Conservation (phyloP, 2,888 invertebrate genomes). For the Tipula confusa region DNA sequence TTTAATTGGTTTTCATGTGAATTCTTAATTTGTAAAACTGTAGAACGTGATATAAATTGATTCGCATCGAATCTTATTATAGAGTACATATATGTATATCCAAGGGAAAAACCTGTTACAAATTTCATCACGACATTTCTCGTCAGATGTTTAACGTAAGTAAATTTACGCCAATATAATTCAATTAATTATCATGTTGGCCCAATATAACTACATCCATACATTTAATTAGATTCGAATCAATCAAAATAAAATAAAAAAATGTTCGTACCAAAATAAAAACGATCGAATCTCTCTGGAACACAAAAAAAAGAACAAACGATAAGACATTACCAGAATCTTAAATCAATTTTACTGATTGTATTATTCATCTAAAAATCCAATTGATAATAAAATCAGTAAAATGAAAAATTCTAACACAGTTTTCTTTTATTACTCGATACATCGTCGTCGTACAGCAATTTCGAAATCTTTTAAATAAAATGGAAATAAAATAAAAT, state of each 20-base stretch:
- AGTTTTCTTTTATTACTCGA: background rate
- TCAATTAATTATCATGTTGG: background rate
- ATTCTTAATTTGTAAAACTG: background rate
- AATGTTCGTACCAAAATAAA: background rate
- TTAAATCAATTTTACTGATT: constrained; percentile 9
- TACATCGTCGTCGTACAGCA: background rate
- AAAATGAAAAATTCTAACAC: background rate
- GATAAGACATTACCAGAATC: constrained; percentile 5
- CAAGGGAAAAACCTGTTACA: background rate
- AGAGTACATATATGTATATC: background rate
- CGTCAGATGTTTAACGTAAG: background rate
- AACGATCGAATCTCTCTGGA: background rate
- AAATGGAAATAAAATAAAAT: too few species aligned
- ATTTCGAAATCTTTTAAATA: background rate
- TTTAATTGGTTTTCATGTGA: background rate
- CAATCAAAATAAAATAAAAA: background rate
- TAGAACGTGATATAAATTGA: background rate
- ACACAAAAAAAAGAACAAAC: background rate
- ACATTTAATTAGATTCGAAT: background rate
- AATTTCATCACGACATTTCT: background rate
- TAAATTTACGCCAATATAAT: background rate
- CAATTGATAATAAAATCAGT: constrained; percentile 8
- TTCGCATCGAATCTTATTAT: too few species aligned
- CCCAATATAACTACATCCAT: too few species aligned
- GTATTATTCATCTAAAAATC: background rate